phyloP scores from a whole-genome alignment of 2,888 invertebrate species.

The Brachypterus glaber region DNA sequence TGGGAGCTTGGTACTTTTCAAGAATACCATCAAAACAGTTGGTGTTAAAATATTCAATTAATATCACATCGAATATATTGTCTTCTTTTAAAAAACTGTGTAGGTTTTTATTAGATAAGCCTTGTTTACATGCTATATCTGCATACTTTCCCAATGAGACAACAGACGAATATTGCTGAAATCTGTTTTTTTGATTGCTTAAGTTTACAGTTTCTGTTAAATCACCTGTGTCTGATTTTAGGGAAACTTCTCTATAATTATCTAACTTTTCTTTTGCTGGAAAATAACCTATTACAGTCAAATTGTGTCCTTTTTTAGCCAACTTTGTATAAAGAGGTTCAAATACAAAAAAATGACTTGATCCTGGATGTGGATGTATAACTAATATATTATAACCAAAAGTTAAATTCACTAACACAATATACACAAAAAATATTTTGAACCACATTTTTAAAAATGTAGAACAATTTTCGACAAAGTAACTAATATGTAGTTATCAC shows the following conservation, averaged over 20 bases:
- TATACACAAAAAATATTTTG: no score
- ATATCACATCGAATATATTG: conserved; percentile 54
- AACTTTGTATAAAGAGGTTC: conserved; percentile 51
- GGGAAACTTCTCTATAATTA: conserved; percentile 51
- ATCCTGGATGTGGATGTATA: conserved; percentile 58
- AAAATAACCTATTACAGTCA: conserved; percentile 60
- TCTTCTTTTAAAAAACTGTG: conserved; percentile 37
- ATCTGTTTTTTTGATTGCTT: no score
- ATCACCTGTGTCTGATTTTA: conserved; percentile 31
- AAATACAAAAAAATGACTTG: conserved; percentile 61
- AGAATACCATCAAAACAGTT: conserved; percentile 62
- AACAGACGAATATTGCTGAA: no score
- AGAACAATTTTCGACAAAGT: no score
- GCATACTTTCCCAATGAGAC: conserved; percentile 11
- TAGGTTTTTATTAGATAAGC: conserved; percentile 13
- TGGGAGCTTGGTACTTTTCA: conserved; percentile 46
- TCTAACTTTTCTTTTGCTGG: conserved; percentile 42
- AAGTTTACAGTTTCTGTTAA: no score
- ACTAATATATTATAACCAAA: conserved; percentile 58
- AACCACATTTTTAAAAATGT: no score
- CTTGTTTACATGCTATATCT: conserved; percentile 12
- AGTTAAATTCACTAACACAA: no score
- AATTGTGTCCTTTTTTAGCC: conserved; percentile 52
- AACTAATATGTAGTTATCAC: no score
- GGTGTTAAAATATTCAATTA: conserved; percentile 59